These are phyloP conservation scores for Macheiramphus alcinus DNA, from an alignment of 2,113 vertebrate species.

Conservation along the genomic window DNA sequence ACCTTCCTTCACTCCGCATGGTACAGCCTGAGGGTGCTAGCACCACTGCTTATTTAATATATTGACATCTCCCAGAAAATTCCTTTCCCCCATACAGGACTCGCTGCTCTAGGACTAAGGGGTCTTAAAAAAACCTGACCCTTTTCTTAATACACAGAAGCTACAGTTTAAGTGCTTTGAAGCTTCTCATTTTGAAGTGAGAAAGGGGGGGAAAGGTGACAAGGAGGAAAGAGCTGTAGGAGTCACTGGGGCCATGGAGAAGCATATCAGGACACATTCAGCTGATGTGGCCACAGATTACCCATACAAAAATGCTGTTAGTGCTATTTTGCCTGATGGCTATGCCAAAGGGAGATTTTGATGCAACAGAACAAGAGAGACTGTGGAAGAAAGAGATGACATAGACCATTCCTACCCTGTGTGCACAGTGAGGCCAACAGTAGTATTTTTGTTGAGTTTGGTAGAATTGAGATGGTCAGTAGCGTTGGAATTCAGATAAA, in stretches of 20 bases:
- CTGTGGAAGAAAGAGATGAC: not conserved
- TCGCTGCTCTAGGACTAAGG: not conserved
- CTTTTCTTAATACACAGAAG: not conserved
- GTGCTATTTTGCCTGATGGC: not conserved
- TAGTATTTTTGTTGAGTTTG: not conserved
- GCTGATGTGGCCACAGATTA: not conserved
- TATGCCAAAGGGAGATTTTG: not conserved
- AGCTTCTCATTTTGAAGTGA: not conserved
- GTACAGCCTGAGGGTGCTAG: not conserved
- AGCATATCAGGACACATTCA: not conserved
- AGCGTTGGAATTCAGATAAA: not conserved
- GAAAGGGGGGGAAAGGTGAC: not conserved
- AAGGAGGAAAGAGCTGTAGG: not conserved
- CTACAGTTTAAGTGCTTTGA: not conserved
- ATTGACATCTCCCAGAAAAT: not conserved
- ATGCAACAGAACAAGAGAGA: not conserved
- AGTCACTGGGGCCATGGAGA: not conserved
- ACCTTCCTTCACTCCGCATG: not conserved
- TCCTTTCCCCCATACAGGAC: not conserved
- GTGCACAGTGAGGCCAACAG: not conserved
- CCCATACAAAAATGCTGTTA: not conserved
- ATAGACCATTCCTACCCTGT: not conserved
- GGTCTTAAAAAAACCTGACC: not conserved
- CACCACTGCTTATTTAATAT: not conserved
- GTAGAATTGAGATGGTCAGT: not conserved